Percentiles rank a stretch among this genome's conserved stretches.
Evolutionary conservation across 23 tunicate genomes (phyloP).

Genomic region (Diplosoma virens): DNA sequence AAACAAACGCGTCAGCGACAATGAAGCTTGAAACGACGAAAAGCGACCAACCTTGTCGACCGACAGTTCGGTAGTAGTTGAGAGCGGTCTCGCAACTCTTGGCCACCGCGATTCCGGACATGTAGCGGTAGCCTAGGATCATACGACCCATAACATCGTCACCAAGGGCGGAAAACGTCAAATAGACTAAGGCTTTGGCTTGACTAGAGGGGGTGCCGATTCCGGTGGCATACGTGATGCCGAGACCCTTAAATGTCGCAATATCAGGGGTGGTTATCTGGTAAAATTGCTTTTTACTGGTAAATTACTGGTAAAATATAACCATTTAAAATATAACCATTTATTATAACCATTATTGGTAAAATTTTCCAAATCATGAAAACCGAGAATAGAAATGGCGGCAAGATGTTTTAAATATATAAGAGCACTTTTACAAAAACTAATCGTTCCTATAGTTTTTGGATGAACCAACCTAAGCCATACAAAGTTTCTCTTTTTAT

Average conservation of each 20-base stretch:
- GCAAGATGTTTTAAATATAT: too few relatives aligned
- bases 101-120: slow-evolving; percentile 74
- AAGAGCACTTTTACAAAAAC: too few relatives aligned
- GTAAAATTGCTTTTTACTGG: too few relatives aligned
- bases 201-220: slow-evolving; percentile 82
- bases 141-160: slow-evolving; percentile 76
- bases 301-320: too few relatives aligned
- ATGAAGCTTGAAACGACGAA: not conserved
- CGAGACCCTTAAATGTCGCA: slow-evolving; percentile 62
- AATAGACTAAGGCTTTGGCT: slow-evolving; percentile 72
- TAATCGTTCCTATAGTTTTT: too few relatives aligned
- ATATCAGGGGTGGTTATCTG: too few relatives aligned
- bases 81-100: slow-evolving; percentile 85
- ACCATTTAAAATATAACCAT: too few relatives aligned
- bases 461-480: too few relatives aligned
- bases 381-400: too few relatives aligned
- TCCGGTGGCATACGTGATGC: slow-evolving; percentile 89
- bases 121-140: slow-evolving; percentile 91
- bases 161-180: slow-evolving; percentile 89
- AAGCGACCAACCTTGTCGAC: slow-evolving; percentile 41
- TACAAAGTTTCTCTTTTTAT: too few relatives aligned
- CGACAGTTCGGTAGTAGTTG: slow-evolving; percentile 63
- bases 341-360: too few relatives aligned
- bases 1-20: not conserved
- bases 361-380: too few relatives aligned